Evolutionary conservation across 2,888 invertebrate species (phyloP), one percentile per base, ranked within the genome.

Genomic region (Phymatocera aterrima): DNA sequence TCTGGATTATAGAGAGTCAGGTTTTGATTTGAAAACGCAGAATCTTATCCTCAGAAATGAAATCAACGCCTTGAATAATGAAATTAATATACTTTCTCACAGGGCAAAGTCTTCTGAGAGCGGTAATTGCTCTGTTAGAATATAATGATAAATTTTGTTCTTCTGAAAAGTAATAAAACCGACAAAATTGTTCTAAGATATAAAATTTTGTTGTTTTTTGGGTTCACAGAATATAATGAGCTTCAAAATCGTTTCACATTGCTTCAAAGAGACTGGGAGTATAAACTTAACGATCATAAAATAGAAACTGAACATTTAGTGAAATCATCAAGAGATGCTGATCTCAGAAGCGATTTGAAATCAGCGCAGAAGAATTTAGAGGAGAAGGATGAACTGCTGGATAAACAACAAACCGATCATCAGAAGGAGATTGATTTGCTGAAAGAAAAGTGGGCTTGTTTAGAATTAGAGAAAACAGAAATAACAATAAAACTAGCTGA

Each of bases 31-130:
- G 61, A 83, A 84, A 80, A 34, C 81, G 78, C 74, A 79, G 86
- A 87, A 83, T 86, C 84, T 83, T 81, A 80, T 60, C 84, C 91
- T 93, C 75, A 90, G 91, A 82, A 92, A 91, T 85, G 93, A 93
- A 87, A 88, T 93, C 15, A 86, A 91, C 51, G 92, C 91, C 65
- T 87, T 93, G 2, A 92, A 92, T 83, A 91, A 91, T 82, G 93
- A 93, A 84, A 89, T 93, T 85, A 87, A 91, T 3, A 86, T 91
- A 70, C 85, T 92, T 6, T 87, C 92, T 24, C 87, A 91, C 79
- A 88, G 92, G 80, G 90, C 91, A 10, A 91, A 91, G 84, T 88
- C 89, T 64, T 88, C 91, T 51, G 91, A 92, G 84, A 88, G 89
- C 86, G 92, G 92, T 92, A 77, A 77, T 65, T 79, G 79, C 24